Evolutionary conservation across 2,113 vertebrate genomes (phyloP).

Genomic region (Hemichromis elongatus): DNA sequence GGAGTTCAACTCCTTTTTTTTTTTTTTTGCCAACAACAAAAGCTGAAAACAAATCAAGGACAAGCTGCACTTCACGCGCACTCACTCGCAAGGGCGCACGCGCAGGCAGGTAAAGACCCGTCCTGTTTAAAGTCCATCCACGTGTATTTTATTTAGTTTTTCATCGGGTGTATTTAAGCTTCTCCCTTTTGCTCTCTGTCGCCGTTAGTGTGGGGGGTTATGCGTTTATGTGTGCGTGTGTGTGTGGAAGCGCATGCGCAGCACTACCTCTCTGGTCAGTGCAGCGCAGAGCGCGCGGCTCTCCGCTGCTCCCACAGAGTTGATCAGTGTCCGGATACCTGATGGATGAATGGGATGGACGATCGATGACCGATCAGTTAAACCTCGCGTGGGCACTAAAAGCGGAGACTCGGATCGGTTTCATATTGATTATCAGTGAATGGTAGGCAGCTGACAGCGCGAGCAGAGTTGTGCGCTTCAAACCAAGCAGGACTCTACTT

Average conservation of each 20-base stretch:
- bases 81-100: not conserved
- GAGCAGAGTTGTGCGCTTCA: slow-evolving; percentile 19
- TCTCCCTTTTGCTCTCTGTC: not conserved
- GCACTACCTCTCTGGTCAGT: not conserved
- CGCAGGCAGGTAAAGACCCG: not conserved
- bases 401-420: not conserved
- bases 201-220: not conserved
- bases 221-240: not conserved
- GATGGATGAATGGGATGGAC: not conserved
- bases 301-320: slow-evolving; percentile 24
- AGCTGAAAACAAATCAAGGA: not conserved
- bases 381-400: not conserved
- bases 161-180: not conserved
- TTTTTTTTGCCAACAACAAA: not conserved
- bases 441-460: not conserved
- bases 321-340: slow-evolving; percentile 20
- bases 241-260: slow-evolving; percentile 34
- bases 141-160: not conserved
- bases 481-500: slow-evolving; percentile 39
- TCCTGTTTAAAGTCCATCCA: not conserved
- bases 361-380: not conserved
- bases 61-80: not conserved
- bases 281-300: slow-evolving; percentile 20
- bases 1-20: not conserved
- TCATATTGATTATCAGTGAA: not conserved